Percentiles rank a stretch among this genome's conserved stretches.
Evolutionary conservation across 2,888 invertebrate genomes (phyloP).

Genomic region (Limnephilus lunatus): DNA sequence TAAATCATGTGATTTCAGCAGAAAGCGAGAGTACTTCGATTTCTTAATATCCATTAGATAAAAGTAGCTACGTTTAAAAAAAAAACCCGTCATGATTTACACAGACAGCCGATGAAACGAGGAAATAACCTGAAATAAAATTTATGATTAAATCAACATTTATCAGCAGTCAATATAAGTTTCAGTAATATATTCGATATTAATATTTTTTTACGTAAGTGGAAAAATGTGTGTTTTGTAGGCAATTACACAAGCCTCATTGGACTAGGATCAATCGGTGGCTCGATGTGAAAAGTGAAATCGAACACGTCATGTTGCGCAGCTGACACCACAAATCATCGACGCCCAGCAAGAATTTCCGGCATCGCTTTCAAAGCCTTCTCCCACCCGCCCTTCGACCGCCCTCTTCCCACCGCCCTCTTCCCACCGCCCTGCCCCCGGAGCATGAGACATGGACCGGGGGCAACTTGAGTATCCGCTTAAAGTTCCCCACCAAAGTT

Average conservation of each 20-base stretch:
- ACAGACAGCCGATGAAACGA: neutral
- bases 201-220: neutral
- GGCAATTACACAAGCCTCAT: neutral
- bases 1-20: too few relatives aligned
- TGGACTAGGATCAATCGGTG: neutral
- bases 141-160: neutral
- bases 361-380: conserved; percentile 57
- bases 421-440: conserved; percentile 2
- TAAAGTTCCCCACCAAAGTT: conserved; percentile 38
- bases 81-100: neutral
- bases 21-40: neutral
- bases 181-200: neutral
- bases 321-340: conserved; percentile 61
- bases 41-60: neutral
- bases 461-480: conserved; percentile 56
- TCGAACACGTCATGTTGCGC: conserved; percentile 38
- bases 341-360: conserved; percentile 57
- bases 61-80: neutral
- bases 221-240: neutral
- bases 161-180: neutral
- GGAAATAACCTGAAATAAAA: neutral
- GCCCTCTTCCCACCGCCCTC: conserved; percentile 25
- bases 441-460: conserved; percentile 12
- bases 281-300: conserved; percentile 32
- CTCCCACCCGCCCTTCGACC: conserved; percentile 42